phyloP scores from a whole-genome alignment of 2,888 invertebrate genomes.

The Argyra leucocephala region DNA sequence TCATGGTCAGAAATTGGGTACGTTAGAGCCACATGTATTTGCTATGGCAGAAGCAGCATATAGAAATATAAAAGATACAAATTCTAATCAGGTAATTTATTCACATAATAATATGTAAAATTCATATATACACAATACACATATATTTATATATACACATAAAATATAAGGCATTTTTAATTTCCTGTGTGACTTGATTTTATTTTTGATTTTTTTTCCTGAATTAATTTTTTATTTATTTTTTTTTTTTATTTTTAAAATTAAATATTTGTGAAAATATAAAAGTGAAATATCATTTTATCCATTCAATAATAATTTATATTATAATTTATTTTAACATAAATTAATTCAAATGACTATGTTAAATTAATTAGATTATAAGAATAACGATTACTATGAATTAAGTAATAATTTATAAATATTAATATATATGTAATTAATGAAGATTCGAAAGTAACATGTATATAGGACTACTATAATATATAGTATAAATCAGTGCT shows the following conservation, averaged over 20 bases:
- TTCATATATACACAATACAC: conserved; percentile 10
- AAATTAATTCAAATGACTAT: not conserved
- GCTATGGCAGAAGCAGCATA: conserved; percentile 85
- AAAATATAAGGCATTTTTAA: conserved; percentile 4
- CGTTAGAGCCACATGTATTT: conserved; percentile 79
- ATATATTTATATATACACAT: conserved; percentile 7
- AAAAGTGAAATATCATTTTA: not conserved
- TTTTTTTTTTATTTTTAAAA: too few species aligned
- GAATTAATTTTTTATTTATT: too few species aligned
- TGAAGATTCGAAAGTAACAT: too few species aligned
- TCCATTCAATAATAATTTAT: not conserved
- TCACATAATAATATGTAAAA: conserved; percentile 14
- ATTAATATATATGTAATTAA: too few species aligned
- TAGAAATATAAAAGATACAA: conserved; percentile 39
- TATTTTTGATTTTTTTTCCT: too few species aligned
- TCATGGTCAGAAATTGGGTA: conserved; percentile 71
- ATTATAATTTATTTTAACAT: not conserved
- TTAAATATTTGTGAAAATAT: not conserved
- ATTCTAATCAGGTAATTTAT: conserved; percentile 37
- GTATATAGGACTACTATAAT: too few species aligned
- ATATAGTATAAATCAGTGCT: too few species aligned
- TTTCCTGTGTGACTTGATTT: not conserved
- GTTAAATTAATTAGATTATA: too few species aligned
- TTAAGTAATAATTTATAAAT: not conserved
- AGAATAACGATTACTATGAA: too few species aligned